Percentiles rank a stretch among this genome's conserved stretches.
These are phyloP conservation scores for Leptoteleia sp. DNA, from an alignment of 1,140 invertebrate genomes.

Conservation along the genomic window DNA sequence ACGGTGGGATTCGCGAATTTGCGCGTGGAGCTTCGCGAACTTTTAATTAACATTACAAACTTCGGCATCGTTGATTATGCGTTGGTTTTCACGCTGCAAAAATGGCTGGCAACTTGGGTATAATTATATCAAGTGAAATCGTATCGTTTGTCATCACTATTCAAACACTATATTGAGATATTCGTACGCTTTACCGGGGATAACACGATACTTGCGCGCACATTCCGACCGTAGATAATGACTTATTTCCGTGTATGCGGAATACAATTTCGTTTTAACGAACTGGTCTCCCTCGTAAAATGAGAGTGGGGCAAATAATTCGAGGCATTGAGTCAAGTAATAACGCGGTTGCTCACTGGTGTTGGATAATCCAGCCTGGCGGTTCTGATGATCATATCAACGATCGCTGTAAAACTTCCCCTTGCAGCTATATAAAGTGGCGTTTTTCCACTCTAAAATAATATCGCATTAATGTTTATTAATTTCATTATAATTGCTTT, in stretches of 20 bases:
- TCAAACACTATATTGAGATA: too few relatives aligned
- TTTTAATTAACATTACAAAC: too few relatives aligned
- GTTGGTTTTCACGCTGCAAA: too few relatives aligned
- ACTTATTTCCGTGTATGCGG: background rate
- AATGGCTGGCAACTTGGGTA: too few relatives aligned
- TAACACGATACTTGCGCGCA: too few relatives aligned
- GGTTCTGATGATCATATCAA: slow-evolving; percentile 92
- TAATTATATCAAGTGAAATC: too few relatives aligned
- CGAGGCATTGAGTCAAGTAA: slow-evolving; percentile 29
- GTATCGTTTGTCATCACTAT: too few relatives aligned
- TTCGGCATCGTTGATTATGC: too few relatives aligned
- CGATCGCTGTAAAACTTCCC: slow-evolving; percentile 91
- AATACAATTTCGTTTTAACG: slow-evolving; percentile 36
- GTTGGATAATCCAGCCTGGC: slow-evolving; percentile 83
- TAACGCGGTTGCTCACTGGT: slow-evolving; percentile 46
- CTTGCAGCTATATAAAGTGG: slow-evolving; percentile 87
- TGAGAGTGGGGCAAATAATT: slow-evolving; percentile 39
- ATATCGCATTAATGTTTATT: slow-evolving; percentile 18
- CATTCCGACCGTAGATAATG: too few relatives aligned
- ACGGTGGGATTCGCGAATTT: too few relatives aligned
- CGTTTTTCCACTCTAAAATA: slow-evolving; percentile 84
- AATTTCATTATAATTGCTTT: slow-evolving; percentile 14
- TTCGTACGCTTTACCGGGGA: too few relatives aligned
- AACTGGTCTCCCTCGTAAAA: slow-evolving; percentile 22
- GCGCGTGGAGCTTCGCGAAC: too few relatives aligned